A percentile compares a stretch with the other conserved stretches of the same genome.
phyloP scores from a whole-genome alignment of 2,888 invertebrate genomes.

The Formica aserva region DNA sequence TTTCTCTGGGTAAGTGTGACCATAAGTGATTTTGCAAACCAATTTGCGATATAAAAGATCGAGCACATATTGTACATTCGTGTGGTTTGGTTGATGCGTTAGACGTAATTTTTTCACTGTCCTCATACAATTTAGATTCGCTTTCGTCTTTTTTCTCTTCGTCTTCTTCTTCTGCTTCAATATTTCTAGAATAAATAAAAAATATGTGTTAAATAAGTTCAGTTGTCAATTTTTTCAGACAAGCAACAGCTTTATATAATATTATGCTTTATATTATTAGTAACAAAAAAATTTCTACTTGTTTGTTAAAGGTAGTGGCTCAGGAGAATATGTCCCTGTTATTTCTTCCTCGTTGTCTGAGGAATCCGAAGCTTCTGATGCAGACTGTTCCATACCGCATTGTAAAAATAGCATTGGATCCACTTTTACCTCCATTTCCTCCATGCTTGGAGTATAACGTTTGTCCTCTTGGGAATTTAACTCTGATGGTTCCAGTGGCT shows the following conservation, averaged over 20 bases:
- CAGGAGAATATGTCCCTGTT: slow-evolving; percentile 66
- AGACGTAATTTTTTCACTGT: slow-evolving; percentile 60
- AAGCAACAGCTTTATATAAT: not conserved
- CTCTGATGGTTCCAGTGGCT: slow-evolving; percentile 72
- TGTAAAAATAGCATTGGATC: slow-evolving; percentile 91
- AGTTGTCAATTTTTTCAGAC: not conserved
- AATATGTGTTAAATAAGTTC: not conserved
- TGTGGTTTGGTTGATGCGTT: slow-evolving; percentile 85
- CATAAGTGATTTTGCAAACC: slow-evolving; percentile 89
- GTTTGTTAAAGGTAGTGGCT: slow-evolving; percentile 72
- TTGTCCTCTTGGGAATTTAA: slow-evolving; percentile 74
- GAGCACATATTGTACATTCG: slow-evolving; percentile 87
- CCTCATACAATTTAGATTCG: slow-evolving; percentile 61
- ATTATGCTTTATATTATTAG: not conserved
- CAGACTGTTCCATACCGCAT: slow-evolving; percentile 86
- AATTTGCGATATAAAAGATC: slow-evolving; percentile 88
- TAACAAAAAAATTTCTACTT: slow-evolving; percentile 70
- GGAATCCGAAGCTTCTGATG: slow-evolving; percentile 81
- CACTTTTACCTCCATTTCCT: slow-evolving; percentile 90
- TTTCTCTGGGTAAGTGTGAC: slow-evolving; percentile 87
- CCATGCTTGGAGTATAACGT: slow-evolving; percentile 78
- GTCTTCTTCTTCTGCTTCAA: slow-evolving; percentile 61
- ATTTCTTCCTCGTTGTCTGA: slow-evolving; percentile 83
- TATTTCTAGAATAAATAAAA: slow-evolving; percentile 52
- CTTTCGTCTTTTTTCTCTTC: slow-evolving; percentile 64